These are phyloP conservation scores for Wiebesia pumilae DNA, from an alignment of 1,140 invertebrate genomes.

Conservation along the genomic window DNA sequence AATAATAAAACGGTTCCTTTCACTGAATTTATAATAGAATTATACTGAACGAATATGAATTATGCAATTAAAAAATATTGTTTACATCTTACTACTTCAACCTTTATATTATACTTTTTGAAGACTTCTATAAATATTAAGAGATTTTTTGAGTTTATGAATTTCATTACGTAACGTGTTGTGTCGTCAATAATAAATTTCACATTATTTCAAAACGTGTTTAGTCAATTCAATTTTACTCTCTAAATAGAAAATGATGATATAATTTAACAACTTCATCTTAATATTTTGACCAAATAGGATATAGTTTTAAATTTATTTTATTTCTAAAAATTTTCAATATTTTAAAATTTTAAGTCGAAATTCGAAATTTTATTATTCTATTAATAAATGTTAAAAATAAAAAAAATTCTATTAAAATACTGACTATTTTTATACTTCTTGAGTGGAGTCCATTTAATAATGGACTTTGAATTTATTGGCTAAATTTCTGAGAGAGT, in stretches of 20 bases:
- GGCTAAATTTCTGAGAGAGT: too few relatives aligned
- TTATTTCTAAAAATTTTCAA: too few relatives aligned
- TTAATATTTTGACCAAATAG: too few relatives aligned
- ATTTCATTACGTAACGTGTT: background rate
- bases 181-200: background rate
- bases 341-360: too few relatives aligned
- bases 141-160: background rate
- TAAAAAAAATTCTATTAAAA: too few relatives aligned
- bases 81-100: background rate
- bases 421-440: too few relatives aligned
- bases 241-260: background rate
- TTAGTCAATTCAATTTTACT: background rate
- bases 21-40: background rate
- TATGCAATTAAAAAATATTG: background rate
- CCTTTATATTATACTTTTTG: background rate
- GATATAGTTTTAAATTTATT: too few relatives aligned
- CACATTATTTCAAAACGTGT: background rate
- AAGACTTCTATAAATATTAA: background rate
- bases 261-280: too few relatives aligned
- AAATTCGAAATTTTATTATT: too few relatives aligned
- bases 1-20: background rate
- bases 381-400: too few relatives aligned
- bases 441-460: too few relatives aligned
- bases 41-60: background rate
- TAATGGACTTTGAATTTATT: too few relatives aligned